Conservation (phyloP, 1,140 invertebrate genomes). For the Zeugodacus cucurbitae region DNA sequence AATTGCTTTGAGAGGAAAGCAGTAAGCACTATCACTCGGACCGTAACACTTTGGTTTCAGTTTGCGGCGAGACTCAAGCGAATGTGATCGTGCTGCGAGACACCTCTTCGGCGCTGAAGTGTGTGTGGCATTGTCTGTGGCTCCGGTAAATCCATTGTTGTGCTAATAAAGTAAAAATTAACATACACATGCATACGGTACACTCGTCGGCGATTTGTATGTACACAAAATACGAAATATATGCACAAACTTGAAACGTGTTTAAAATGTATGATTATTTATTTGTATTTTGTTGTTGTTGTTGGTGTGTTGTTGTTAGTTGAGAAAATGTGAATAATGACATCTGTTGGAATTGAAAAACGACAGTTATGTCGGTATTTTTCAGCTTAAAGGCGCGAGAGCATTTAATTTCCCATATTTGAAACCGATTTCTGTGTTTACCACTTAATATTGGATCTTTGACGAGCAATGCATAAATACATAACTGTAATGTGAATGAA, state of each 20-base stretch:
- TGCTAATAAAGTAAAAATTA: conserved; percentile 29
- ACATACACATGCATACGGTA: background rate
- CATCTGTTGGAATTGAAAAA: background rate
- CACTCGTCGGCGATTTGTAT: background rate
- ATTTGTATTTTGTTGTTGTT: background rate
- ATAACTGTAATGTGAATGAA: too few species aligned
- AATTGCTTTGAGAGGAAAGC: conserved; percentile 34
- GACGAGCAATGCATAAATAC: too few species aligned
- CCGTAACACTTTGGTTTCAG: conserved; percentile 2
- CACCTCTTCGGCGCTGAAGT: conserved; percentile 35
- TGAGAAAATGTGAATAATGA: background rate
- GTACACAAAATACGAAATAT: background rate
- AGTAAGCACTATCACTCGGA: conserved; percentile 25
- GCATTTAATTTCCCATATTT: background rate
- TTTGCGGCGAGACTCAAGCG: conserved; percentile 36
- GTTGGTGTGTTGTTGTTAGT: background rate
- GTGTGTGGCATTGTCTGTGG: conserved; percentile 31
- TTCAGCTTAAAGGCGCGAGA: background rate
- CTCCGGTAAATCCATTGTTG: conserved; percentile 5
- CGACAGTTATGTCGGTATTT: background rate
- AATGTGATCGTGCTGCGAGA: conserved; percentile 30
- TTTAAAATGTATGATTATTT: conserved; percentile 27
- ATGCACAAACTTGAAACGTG: conserved; percentile 15
- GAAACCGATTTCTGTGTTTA: background rate
- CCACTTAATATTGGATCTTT: too few species aligned